Conservation (phyloP, 2,797 vertebrate species). For the Halcyon leucocephala region DNA sequence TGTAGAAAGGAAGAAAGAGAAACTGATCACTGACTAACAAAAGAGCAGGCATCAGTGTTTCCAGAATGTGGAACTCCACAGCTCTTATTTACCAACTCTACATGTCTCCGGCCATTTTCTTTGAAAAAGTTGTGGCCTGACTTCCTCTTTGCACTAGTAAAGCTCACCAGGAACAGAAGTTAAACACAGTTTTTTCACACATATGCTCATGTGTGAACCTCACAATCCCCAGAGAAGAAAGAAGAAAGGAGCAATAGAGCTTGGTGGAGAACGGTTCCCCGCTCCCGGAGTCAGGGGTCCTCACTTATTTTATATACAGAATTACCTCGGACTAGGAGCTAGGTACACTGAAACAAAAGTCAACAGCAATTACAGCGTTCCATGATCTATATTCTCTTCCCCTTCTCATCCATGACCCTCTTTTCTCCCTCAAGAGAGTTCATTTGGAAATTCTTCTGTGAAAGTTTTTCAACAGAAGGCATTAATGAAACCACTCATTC, state of each 20-base stretch:
- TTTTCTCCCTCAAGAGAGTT: neutral
- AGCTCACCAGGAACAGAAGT: neutral
- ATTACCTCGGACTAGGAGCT: neutral
- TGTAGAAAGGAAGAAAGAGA: constrained; percentile 57
- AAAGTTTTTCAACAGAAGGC: neutral
- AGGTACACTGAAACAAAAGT: neutral
- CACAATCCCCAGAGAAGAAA: neutral
- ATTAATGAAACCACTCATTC: accelerated
- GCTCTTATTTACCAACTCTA: neutral
- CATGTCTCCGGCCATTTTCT: neutral
- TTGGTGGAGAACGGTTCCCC: neutral
- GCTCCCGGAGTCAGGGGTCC: neutral
- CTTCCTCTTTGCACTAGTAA: neutral
- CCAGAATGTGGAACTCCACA: neutral
- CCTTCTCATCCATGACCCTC: neutral
- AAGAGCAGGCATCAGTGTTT: neutral
- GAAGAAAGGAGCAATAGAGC: neutral
- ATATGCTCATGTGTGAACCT: neutral
- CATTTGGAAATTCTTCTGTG: neutral
- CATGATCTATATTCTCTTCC: neutral
- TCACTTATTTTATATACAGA: neutral
- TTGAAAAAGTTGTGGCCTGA: neutral
- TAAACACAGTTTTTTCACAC: neutral
- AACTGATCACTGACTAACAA: neutral
- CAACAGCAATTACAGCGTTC: neutral